A percentile compares a stretch with the other conserved stretches of the same genome.
phyloP scores from a whole-genome alignment of 1,140 invertebrate species.

The Drosophila punjabiensis region DNA sequence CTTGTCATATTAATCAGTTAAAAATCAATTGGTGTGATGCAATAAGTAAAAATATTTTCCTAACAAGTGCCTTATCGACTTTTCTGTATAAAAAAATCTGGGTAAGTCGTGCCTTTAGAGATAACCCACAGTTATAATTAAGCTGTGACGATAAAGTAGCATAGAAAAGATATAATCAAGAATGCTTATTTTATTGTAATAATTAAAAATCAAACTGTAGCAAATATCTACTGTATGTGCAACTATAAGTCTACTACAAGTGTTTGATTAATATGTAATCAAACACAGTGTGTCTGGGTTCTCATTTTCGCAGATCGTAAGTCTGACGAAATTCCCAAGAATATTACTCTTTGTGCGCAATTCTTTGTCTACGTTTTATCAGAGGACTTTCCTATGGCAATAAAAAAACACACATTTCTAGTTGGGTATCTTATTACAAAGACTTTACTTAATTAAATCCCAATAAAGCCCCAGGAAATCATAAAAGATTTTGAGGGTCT shows the following conservation, averaged over 20 bases:
- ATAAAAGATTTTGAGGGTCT: conserved; percentile 13
- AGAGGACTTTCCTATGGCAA: conserved; percentile 14
- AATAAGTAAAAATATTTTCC: background rate
- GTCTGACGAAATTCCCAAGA: conserved; percentile 26
- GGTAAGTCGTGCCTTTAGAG: background rate
- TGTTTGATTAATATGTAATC: conserved; percentile 25
- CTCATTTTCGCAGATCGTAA: conserved; percentile 20
- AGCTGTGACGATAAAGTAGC: too few relatives aligned
- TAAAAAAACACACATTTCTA: background rate
- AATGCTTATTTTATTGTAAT: background rate
- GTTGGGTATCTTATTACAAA: conserved; percentile 23
- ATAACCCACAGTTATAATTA: background rate
- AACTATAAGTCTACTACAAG: conserved; percentile 8
- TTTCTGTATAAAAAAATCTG: background rate
- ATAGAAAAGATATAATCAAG: background rate
- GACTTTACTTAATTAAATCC: conserved; percentile 15
- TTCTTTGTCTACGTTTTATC: conserved; percentile 9
- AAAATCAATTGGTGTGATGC: background rate
- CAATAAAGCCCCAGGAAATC: conserved; percentile 16
- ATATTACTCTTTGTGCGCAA: conserved; percentile 11
- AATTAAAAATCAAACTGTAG: background rate
- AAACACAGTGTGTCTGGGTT: conserved; percentile 17
- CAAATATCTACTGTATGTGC: conserved; percentile 14
- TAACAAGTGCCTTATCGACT: background rate
- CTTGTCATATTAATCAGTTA: background rate